Evolutionary conservation across 2,888 invertebrate genomes (phyloP).

Genomic region (Tillus elongatus): DNA sequence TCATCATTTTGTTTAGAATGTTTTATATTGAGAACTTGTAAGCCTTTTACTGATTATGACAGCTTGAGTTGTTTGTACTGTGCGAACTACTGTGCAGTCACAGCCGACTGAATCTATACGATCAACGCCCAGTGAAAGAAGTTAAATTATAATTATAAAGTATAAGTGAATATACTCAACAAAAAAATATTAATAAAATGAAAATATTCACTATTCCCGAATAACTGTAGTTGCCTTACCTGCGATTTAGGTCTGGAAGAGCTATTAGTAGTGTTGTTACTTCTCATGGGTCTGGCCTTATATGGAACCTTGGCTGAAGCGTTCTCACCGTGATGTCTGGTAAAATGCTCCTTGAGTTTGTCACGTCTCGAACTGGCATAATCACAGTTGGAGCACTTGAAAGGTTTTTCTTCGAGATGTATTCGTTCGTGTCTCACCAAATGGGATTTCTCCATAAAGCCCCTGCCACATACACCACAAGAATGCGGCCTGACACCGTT

Average conservation of each 20-base stretch:
- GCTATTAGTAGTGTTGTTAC: conserved; percentile 23
- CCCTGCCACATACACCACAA: conserved; percentile 51
- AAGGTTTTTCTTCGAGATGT: conserved; percentile 54
- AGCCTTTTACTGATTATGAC: too few species aligned
- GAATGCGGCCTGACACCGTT: conserved; percentile 43
- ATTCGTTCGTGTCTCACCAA: conserved; percentile 56
- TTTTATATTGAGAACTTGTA: too few species aligned
- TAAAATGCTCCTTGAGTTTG: conserved; percentile 53
- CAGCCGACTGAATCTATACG: too few species aligned
- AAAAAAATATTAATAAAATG: too few species aligned
- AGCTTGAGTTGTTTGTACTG: too few species aligned
- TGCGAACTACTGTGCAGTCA: too few species aligned
- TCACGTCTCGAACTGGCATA: conserved; percentile 56
- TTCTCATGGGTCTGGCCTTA: conserved; percentile 42
- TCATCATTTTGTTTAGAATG: too few species aligned
- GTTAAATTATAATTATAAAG: too few species aligned
- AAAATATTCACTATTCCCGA: too few species aligned
- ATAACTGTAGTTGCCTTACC: too few species aligned
- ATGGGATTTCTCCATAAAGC: conserved; percentile 60
- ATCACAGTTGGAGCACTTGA: conserved; percentile 55
- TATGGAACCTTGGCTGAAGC: conserved; percentile 47
- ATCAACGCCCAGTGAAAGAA: too few species aligned
- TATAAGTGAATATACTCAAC: too few species aligned
- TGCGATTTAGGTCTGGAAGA: conserved; percentile 33
- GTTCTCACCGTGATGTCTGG: conserved; percentile 45